Base-by-base conservation (phyloP, 2,113 vertebrate species). In the Heliornis fulica region DNA sequence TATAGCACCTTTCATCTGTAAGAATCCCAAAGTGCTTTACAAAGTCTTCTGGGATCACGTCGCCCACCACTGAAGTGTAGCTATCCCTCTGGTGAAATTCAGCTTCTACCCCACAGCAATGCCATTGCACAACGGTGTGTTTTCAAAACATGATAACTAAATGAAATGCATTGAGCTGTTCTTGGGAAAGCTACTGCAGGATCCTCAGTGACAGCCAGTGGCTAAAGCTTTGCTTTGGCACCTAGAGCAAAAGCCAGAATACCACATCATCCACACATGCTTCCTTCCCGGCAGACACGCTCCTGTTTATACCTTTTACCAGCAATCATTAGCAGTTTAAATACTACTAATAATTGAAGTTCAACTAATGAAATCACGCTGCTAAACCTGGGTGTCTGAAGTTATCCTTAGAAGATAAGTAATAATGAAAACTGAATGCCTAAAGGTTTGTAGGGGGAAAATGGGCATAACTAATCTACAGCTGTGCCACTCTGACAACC, bases 1-100 rank as follows among this genome's bases (percentile, higher is more conserved):
- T 92, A 77, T 66, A 96, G 92, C 70, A 79, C 85, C 82, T 97
- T 96, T 96, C 82, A 95, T 93, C 91, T 96, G 61, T 84, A 93
- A 95, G 93, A 87, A 96, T 95, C 79, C 92, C 66, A 38, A 90
- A 96, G 86, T 92, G 72, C 66, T 90, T 74, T 50, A 41, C 71
- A 43, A 75, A 97, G 68, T 92, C 75, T 89, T 65, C 86, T 94
- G 70, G 88, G 72, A 90, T 95, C 91, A 91, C 63, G 92, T 95
- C 63, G 79, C 68, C 90, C 91, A 69, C 59, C 82, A 38, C 70
- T 94, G 91, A 87, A 79, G 91, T 53, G 34, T 8, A 48, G 26
- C 50, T 46, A 11, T 56, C 51, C 83, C 60, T 70, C 2, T 9
- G 28, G 59, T 74, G 63, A 80, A 87, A 83, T 83, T 80, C 89